Evolutionary conservation across 2,113 vertebrate genomes (phyloP), one percentile per base, ranked within the genome.

Genomic region (Python bivittatus): DNA sequence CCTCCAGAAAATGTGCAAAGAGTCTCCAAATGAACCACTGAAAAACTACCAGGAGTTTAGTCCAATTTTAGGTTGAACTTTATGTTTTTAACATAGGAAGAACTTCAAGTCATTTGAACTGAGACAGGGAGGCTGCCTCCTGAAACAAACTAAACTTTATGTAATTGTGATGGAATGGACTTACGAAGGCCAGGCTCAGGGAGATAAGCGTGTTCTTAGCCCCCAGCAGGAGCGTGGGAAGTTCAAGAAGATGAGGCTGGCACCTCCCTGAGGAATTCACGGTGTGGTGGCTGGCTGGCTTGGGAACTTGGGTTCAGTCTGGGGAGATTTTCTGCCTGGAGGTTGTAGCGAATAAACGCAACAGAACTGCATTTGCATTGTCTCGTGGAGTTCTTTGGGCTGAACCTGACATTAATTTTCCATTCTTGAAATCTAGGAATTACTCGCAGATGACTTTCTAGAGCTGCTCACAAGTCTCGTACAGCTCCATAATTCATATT

Each of bases 11-110:
- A 84, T 86, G 3, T 61, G 12, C 92, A 60, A 6, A 60, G 0
- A 15, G 89, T 64, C 89, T 48, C 93, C 91, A 95, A 84, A 83
- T 83, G 84, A n/a, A 93, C 86, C 10, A 33, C 7, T 5, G 3
- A 53, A 91, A 89, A 53, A 27, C 6, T 7, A 2, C 1, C 52
- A 44, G 17, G 44, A 27, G 2, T 38, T 48, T 58, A 86, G 29
- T n/a, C 8, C 64, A 42, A 44, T 84, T 57, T 6, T 38, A 38
- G 56, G n/a, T 0, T 48, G 53, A 85, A 27, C 90, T 56, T 13
- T 0, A 8, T 84, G 91, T 85, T 90, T 88, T 88, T 79, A 29
- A 86, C 83, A 85, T 4, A 48, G 0, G 33, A 48, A 52, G 48
- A 89, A 38, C 13, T 12, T 64, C n/a, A 64, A 38, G 3, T 52